Conservation (phyloP, 2,888 invertebrate species). For the Eupeodes latifasciatus region DNA sequence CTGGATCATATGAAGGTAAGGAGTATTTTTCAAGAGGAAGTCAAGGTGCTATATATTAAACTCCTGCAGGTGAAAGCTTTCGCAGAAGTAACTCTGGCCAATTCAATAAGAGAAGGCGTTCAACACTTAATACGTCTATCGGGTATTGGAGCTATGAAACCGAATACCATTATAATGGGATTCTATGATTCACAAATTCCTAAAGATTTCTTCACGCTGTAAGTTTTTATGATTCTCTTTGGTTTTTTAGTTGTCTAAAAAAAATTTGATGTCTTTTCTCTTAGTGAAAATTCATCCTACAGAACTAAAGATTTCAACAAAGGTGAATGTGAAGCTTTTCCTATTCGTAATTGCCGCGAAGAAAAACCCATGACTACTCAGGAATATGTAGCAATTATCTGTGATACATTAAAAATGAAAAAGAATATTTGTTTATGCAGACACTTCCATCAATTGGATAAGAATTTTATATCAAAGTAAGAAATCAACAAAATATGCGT, state of each 20-base stretch:
- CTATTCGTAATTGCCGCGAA: constrained; percentile 84
- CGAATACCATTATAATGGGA: constrained; percentile 97
- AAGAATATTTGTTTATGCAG: constrained; percentile 97
- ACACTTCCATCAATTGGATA: constrained; percentile 94
- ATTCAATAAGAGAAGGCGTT: constrained; percentile 93
- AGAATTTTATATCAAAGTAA: constrained; percentile 89
- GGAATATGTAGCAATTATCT: constrained; percentile 93
- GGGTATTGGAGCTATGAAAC: constrained; percentile 99
- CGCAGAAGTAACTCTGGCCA: constrained; percentile 95
- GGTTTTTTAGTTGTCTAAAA: neutral
- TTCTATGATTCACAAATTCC: constrained; percentile 93
- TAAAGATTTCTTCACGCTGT: constrained; percentile 92
- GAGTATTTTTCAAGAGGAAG: neutral
- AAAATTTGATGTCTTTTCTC: neutral
- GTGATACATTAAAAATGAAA: constrained; percentile 94
- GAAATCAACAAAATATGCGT: constrained; percentile 76
- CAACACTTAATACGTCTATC: constrained; percentile 95
- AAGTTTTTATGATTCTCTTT: constrained; percentile 78
- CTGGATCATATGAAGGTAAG: constrained; percentile 95
- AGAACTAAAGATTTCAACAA: constrained; percentile 86
- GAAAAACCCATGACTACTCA: constrained; percentile 85
- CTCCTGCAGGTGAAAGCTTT: constrained; percentile 93
- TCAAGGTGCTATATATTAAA: neutral
- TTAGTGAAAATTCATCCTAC: constrained; percentile 86
- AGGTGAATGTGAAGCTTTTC: constrained; percentile 85